Percentiles rank a stretch among this genome's conserved stretches.
Evolutionary conservation across 2,113 vertebrate species (phyloP).

Genomic region (Leptobrachium ailaonicum): DNA sequence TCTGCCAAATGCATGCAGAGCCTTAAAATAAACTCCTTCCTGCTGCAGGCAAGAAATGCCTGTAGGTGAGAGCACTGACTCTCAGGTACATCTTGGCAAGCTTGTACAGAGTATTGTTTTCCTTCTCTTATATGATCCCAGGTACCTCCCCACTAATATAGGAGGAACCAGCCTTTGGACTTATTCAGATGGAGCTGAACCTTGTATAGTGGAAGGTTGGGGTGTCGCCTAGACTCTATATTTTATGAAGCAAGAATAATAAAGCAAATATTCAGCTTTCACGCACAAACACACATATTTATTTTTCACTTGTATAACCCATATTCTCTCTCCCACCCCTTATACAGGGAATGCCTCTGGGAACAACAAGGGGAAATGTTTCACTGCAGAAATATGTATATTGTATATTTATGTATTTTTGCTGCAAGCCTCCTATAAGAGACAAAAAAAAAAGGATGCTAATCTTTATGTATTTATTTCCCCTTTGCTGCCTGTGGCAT

Average conservation of each 20-base stretch:
- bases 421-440: constrained; percentile 9
- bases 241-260: too few species aligned
- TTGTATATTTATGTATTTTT: constrained; percentile 3
- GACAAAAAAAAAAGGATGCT: too few species aligned
- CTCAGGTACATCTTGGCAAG: not conserved
- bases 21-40: not conserved
- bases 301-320: constrained; percentile 2
- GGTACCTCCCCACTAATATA: constrained; percentile 14
- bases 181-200: too few species aligned
- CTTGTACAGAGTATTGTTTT: not conserved
- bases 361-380: not conserved
- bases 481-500: not conserved
- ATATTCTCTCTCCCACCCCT: constrained; percentile 1
- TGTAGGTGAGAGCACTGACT: not conserved
- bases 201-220: too few species aligned
- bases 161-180: constrained; percentile 2
- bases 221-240: too few species aligned
- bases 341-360: constrained; percentile 25
- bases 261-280: too few species aligned
- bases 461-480: constrained; percentile 7
- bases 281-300: not conserved
- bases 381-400: constrained; percentile 6
- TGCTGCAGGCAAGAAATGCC: constrained; percentile 1
- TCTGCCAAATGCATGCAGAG: not conserved
- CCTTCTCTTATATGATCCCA: not conserved